Base-by-base conservation (phyloP, 2,888 invertebrate genomes). In the Timema podura region DNA sequence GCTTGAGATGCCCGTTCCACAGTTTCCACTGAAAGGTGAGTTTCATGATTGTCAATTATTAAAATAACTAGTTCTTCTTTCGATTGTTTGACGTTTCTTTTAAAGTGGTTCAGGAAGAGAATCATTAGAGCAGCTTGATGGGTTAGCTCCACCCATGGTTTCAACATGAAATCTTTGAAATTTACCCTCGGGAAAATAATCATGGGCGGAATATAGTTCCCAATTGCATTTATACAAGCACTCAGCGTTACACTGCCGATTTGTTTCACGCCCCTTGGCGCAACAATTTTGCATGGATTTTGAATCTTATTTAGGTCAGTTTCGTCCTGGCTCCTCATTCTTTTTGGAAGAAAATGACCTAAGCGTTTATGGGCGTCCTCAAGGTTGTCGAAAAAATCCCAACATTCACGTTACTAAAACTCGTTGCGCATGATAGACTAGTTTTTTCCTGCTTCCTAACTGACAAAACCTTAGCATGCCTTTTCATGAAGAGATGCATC, bases 271-370 rank as follows among this genome's bases (percentile, higher is more conserved):
- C 80, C 80, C 71, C 76, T 80, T 57, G 73, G 68, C 47, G 80
- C 78, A 71, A 80, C 70, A 68, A 80, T 76, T 74, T 78, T 79
- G 46, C 75, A 71, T 30, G 78, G 76, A 70, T 76, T 79, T 67
- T 80, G 80, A 1, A 82, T 81, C 5, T 80, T 82, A 16, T 80
- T 78, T 7, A 81, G 71, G 0, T 77, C 79, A 48, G 80, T 79
- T 75, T 83, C 80, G 74, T 82, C 81, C 48, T 79, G 70, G 72
- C 81, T 81, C 69, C 77, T 80, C 67, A 81, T 79, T n/a, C 69
- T 65, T 48, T 65, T 10, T 6, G 48, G 65, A 13, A 46, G 48
- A 15, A 65, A 47, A 9, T 13, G 47, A 7, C 61, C 61, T 11
- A 61, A 61, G 30, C 10, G 44, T 13, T 44, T 61, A 13, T 61